Conservation (phyloP, 37 sponge, comb jelly and placozoan species). For the Cliona cf. orientalis region DNA sequence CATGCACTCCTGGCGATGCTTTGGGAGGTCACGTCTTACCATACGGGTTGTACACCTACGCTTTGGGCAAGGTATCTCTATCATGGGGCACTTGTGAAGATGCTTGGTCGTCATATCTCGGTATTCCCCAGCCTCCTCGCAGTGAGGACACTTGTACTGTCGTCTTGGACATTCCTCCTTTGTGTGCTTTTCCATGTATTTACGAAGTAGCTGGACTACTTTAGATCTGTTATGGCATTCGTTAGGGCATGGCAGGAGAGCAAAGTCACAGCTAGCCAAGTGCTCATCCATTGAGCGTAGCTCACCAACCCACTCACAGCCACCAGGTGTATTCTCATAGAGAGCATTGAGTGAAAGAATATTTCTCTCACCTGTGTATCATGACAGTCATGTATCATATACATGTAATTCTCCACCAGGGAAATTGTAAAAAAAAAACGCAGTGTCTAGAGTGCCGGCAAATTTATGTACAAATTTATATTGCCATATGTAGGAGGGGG, state of each 20-base stretch:
- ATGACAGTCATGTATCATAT: too few species aligned
- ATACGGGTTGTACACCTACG: background rate
- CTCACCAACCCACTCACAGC: constrained; percentile 39
- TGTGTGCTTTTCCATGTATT: constrained; percentile 22
- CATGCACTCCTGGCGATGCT: constrained; percentile 6
- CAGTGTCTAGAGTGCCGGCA: too few species aligned
- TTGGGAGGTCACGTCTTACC: background rate
- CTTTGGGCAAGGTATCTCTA: constrained; percentile 25
- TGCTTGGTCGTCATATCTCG: constrained; percentile 24
- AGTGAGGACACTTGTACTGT: constrained; percentile 45
- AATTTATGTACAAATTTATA: too few species aligned
- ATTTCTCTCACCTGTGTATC: constrained; percentile 21
- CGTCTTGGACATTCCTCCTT: constrained; percentile 9
- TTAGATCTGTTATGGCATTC: background rate
- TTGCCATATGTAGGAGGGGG: too few species aligned
- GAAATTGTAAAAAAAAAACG: too few species aligned
- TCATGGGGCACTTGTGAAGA: constrained; percentile 12
- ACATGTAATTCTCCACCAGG: too few species aligned
- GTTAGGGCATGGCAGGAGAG: constrained; percentile 22
- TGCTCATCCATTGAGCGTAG: constrained; percentile 12
- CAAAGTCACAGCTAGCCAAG: constrained; percentile 5
- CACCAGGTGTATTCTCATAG: constrained; percentile 5
- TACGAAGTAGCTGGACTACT: background rate
- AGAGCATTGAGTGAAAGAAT: too few species aligned
- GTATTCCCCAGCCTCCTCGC: constrained; percentile 24